Conservation (phyloP, 2,113 vertebrate genomes). For the Pseudonaja textilis region DNA sequence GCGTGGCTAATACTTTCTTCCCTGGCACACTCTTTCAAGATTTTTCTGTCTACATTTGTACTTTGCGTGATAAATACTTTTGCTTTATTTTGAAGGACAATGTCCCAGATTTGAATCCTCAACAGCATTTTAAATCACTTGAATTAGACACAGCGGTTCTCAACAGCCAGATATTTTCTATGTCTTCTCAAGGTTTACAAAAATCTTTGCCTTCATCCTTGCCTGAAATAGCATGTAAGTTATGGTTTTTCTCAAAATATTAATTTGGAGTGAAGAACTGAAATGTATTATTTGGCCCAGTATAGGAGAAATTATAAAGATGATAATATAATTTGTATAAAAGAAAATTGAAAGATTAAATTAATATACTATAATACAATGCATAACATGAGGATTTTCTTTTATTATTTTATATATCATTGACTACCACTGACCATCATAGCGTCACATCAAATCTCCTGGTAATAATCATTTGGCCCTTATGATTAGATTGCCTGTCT, state of each 20-base stretch:
- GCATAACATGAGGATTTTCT: background rate
- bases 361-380: background rate
- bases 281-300: background rate
- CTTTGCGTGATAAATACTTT: background rate
- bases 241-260: constrained; percentile 18
- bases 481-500: background rate
- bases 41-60: background rate
- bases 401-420: background rate
- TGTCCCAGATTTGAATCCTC: constrained; percentile 63
- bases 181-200: constrained; percentile 72
- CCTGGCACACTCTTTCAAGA: constrained; percentile 9
- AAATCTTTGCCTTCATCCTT: constrained; percentile 73
- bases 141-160: constrained; percentile 69
- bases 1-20: background rate
- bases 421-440: background rate
- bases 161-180: constrained; percentile 68
- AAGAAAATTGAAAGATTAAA: background rate
- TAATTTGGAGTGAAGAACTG: background rate
- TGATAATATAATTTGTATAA: background rate
- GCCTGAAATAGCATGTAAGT: constrained; percentile 74
- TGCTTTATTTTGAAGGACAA: constrained; percentile 66
- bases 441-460: background rate
- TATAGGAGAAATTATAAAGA: background rate
- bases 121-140: constrained; percentile 68
- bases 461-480: background rate